Evolutionary conservation across 2,113 vertebrate species (phyloP).

Genomic region (Platanista minor): DNA sequence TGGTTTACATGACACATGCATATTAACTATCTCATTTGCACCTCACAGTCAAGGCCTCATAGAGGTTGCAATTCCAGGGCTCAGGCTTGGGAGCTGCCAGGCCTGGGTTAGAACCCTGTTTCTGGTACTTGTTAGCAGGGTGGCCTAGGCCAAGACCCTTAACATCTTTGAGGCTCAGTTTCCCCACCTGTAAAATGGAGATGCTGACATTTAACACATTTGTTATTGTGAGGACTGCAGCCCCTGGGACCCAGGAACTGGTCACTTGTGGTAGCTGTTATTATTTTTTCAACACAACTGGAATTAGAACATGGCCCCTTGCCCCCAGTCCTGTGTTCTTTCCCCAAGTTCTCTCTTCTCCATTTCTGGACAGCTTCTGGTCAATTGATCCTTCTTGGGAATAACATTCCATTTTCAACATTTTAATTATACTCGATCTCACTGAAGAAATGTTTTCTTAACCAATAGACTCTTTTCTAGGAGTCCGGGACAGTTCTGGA

Average conservation of each 20-base stretch:
- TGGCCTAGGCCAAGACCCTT: not conserved
- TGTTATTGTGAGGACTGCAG: not conserved
- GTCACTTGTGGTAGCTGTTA: not conserved
- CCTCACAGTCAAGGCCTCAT: not conserved
- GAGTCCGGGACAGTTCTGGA: not conserved
- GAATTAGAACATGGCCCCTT: not conserved
- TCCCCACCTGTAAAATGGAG: not conserved
- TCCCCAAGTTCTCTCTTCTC: not conserved
- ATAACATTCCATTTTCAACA: not conserved
- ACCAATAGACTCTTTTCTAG: not conserved
- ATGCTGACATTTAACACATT: no score
- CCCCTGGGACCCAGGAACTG: not conserved
- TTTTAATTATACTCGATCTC: not conserved
- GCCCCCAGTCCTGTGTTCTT: not conserved
- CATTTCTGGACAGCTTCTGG: not conserved
- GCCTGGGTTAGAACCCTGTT: not conserved
- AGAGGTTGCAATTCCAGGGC: not conserved
- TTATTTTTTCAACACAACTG: not conserved
- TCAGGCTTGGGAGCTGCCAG: not conserved
- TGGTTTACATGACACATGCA: not conserved
- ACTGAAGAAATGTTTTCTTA: not conserved
- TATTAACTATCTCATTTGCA: not conserved
- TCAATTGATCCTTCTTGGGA: not conserved
- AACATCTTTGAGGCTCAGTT: not conserved
- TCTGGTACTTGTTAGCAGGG: not conserved